Base-by-base conservation (phyloP, 2,888 invertebrate species). In the Dromius quadrimaculatus region DNA sequence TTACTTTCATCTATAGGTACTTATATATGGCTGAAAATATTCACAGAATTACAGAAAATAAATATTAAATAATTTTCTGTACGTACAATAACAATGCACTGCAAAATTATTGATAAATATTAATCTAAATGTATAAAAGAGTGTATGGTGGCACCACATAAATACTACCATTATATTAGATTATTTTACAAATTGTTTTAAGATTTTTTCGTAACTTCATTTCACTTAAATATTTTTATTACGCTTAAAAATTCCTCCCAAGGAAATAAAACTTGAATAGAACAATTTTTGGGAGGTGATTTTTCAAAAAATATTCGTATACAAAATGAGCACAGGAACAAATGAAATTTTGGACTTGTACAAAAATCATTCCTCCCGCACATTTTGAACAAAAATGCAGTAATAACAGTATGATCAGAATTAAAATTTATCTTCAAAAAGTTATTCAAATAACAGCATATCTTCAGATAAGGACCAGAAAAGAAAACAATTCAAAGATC, bases 121-220 rank as follows among this genome's bases (percentile, higher is more conserved):
- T 36, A 63, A 63, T 63, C 62, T 62, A 66, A 54, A 28, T 62
- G 70, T 70, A 70, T 70, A 70, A 70, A 70, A 70, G 36, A 70
- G 70, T 70, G 70, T 59, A 11, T 45, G 15, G 70, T 70, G 61
- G 34, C 59, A 54, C 59, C 43, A 59, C 65, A 50, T 63, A 43
- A 47, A 50, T 64, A 47, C 17, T 63, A 41, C 43, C 11, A 63
- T 32, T 28, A 43, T 63, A 43, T 63, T 63, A 63, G 50, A 64
- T 47, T 57, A 64, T 36, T 64, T 64, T 64, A 64, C 64, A 64
- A 47, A 20, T 15, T 57, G 15, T 38, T 41, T 22, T 5, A 23
- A 62, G 32, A 54, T 28, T 23, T 28, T 15, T 8, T 28, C 32
- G 9, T 8, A 15, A 28, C 23, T 54, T 23, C 17, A 54, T 23